Base-by-base conservation (phyloP, 2,113 vertebrate species). In the Malurus melanocephalus region DNA sequence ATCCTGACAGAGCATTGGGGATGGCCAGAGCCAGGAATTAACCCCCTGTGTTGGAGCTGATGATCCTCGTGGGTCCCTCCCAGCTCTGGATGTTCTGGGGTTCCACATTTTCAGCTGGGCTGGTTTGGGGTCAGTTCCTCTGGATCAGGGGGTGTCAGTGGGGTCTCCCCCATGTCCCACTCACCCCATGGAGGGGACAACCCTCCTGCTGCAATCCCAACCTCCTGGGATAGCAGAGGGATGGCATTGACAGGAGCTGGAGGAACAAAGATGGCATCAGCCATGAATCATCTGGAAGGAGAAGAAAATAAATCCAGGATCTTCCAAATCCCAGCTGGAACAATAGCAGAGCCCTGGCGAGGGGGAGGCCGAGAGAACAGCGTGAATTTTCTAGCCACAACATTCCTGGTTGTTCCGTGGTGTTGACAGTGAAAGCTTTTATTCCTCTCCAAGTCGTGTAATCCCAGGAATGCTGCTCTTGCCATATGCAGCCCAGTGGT, bases 381-480 rank as follows among this genome's bases (percentile, higher is more conserved):
- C 40, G 17, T 3, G 72, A 38, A 69, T 91, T 94, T 93, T 91
- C 85, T 92, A 76, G 79, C 88, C 78, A 78, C 76, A 75, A 10
- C 73, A 72, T 93, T 96, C 90, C 92, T 96, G 80, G 71, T 83
- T 72, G 35, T 80, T 94, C 56, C 18, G 1, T 82, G 74, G 83
- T 85, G 64, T 79, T 94, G 94, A 94, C 85, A 87, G 92, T 87
- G 83, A 81, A 88, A 74, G 40, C 92, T 91, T 93, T 93, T 90
- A 55, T 93, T 91, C 95, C 85, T 78, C 45, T 91, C 94, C 90
- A 80, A 52, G 55, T 87, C 38, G 26, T 4, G 30, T 95, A 90
- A 96, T 89, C 92, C 93, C 95, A 87, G 87, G 92, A 96, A 96
- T 89, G 85, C 82, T 85, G 85, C 38, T 95, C 85, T 95, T 94